These are phyloP conservation scores for Rhinophrynus dorsalis DNA, from an alignment of 2,797 vertebrate species.

Conservation along the genomic window DNA sequence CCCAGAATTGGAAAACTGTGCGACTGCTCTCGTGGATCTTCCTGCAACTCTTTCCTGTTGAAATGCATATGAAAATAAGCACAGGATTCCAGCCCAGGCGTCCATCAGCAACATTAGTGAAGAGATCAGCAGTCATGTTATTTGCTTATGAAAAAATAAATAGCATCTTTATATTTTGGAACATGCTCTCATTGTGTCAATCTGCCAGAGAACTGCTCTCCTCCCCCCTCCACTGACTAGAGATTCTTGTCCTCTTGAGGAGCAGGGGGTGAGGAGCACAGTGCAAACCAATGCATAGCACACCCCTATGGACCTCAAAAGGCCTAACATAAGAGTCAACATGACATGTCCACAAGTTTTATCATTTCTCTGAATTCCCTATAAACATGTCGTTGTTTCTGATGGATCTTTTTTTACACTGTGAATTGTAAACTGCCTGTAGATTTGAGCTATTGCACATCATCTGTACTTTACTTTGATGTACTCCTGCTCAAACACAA, in stretches of 20 bases:
- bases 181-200: neutral
- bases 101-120: neutral
- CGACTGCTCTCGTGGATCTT: slow-evolving; percentile 70
- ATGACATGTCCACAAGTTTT: too few relatives aligned
- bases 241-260: too few relatives aligned
- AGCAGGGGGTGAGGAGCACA: too few relatives aligned
- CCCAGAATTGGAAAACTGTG: slow-evolving; percentile 77
- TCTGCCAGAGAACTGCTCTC: neutral
- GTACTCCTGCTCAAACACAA: neutral
- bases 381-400: too few relatives aligned
- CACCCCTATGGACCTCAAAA: too few relatives aligned
- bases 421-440: neutral
- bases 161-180: neutral
- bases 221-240: too few relatives aligned
- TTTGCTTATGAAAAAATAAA: slow-evolving; percentile 17
- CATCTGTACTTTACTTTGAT: neutral
- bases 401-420: slow-evolving; percentile 1
- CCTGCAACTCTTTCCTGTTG: slow-evolving; percentile 79
- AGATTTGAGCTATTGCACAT: neutral
- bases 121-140: slow-evolving; percentile 11
- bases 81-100: neutral
- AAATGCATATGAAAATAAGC: slow-evolving; percentile 71
- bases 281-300: too few relatives aligned
- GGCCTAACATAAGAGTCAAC: too few relatives aligned
- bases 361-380: too few relatives aligned